Percentiles rank a stretch among this genome's conserved stretches.
Conservation (phyloP, 2,113 vertebrate species). For the Tachycineta bicolor region DNA sequence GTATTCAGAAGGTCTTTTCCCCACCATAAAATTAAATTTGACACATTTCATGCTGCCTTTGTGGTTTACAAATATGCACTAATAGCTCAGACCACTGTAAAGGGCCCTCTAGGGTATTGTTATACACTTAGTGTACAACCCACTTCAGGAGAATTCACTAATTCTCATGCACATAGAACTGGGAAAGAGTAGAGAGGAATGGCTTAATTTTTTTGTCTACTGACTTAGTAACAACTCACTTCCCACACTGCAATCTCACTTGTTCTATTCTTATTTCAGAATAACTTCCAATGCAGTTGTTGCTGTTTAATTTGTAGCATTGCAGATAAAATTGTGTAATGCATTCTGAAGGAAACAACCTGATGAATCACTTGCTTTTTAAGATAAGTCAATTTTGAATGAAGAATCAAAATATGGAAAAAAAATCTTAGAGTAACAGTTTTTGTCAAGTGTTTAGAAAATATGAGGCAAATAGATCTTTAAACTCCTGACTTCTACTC, state of each 20-base stretch:
- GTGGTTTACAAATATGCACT: neutral
- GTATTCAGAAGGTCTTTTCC: neutral
- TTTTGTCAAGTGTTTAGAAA: neutral
- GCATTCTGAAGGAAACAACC: neutral
- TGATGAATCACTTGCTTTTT: neutral
- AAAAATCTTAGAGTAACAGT: neutral
- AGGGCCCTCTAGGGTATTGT: neutral
- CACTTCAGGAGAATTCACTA: neutral
- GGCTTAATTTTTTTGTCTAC: neutral
- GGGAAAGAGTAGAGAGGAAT: neutral
- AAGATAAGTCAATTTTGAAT: neutral
- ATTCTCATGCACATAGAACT: neutral
- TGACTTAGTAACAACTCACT: neutral
- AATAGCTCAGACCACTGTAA: neutral
- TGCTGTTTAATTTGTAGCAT: neutral
- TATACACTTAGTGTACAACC: neutral
- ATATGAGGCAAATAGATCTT: neutral
- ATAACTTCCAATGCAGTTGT: neutral
- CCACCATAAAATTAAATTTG: neutral
- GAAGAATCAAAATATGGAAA: neutral
- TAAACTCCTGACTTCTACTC: neutral
- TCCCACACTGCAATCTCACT: neutral
- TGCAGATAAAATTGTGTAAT: neutral
- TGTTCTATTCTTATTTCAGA: neutral
- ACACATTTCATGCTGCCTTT: neutral